Conservation (phyloP, 2,113 vertebrate genomes). For the Eulemur rufifrons region DNA sequence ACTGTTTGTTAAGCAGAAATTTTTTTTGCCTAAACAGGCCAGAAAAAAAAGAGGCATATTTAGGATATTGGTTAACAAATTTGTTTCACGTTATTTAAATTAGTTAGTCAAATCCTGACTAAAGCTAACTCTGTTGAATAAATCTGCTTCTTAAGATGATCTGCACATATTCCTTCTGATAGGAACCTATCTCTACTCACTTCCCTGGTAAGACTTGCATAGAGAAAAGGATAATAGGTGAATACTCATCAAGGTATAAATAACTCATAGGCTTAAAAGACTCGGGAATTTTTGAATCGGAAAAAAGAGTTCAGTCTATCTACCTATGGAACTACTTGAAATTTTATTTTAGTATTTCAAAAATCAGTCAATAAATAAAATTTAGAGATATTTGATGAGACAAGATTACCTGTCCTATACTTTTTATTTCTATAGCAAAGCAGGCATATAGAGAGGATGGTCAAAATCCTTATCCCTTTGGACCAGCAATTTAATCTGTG, state of each 20-base stretch:
- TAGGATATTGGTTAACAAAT: not conserved
- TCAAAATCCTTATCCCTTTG: not conserved
- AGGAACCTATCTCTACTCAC: not conserved
- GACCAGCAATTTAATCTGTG: not conserved
- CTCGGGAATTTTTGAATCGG: not conserved
- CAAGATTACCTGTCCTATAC: not conserved
- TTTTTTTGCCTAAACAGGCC: not conserved
- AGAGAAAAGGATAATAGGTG: not conserved
- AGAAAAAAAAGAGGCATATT: not conserved
- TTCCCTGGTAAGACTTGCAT: not conserved
- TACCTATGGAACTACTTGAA: not conserved
- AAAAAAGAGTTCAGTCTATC: conserved; percentile 17
- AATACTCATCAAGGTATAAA: not conserved
- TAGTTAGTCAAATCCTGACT: not conserved
- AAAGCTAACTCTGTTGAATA: conserved; percentile 6
- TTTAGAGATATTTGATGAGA: conserved; percentile 24
- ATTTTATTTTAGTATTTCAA: conserved; percentile 5
- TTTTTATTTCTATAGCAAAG: not conserved
- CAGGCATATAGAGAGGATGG: not conserved
- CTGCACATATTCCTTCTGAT: not conserved
- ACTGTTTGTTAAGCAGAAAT: not conserved
- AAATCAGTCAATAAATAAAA: conserved; percentile 34
- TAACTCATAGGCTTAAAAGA: not conserved
- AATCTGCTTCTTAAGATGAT: not conserved
- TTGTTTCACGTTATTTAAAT: not conserved